phyloP scores from a whole-genome alignment of 2,113 vertebrate genomes.

The Ifrita kowaldi region DNA sequence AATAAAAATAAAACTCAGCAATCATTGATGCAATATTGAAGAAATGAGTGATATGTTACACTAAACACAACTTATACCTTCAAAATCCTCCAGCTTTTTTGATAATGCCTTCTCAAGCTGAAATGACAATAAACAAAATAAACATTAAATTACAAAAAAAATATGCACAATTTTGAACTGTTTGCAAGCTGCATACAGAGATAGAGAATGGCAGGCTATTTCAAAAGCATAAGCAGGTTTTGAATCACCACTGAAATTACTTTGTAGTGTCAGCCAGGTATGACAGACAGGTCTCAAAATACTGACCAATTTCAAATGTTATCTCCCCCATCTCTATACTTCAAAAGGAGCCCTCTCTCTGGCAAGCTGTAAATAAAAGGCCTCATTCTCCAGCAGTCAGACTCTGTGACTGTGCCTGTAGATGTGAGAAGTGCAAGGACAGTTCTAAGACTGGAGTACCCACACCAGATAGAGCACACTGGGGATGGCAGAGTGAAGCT shows the following conservation, averaged over 20 bases:
- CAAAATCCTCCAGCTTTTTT: slow-evolving; percentile 87
- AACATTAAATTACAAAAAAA: background rate
- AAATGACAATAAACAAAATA: slow-evolving; percentile 36
- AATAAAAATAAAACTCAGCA: background rate
- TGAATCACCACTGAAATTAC: background rate
- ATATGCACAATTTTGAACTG: background rate
- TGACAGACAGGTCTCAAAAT: background rate
- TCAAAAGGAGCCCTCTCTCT: background rate
- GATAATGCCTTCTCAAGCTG: slow-evolving; percentile 89
- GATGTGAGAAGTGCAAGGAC: background rate
- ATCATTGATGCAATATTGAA: background rate
- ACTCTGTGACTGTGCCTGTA: background rate
- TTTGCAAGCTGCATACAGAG: background rate
- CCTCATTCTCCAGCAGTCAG: background rate
- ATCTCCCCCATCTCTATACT: background rate
- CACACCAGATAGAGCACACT: background rate
- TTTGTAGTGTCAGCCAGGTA: background rate
- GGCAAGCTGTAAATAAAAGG: background rate
- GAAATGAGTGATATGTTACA: background rate
- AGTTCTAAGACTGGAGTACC: background rate
- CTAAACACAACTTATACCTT: slow-evolving; percentile 78
- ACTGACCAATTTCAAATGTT: background rate
- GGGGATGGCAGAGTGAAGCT: background rate
- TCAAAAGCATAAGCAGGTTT: background rate
- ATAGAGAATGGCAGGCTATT: background rate